Evolutionary conservation across 2,888 invertebrate species (phyloP), one percentile per base, ranked within the genome.

Genomic region (Phoronis australis): DNA sequence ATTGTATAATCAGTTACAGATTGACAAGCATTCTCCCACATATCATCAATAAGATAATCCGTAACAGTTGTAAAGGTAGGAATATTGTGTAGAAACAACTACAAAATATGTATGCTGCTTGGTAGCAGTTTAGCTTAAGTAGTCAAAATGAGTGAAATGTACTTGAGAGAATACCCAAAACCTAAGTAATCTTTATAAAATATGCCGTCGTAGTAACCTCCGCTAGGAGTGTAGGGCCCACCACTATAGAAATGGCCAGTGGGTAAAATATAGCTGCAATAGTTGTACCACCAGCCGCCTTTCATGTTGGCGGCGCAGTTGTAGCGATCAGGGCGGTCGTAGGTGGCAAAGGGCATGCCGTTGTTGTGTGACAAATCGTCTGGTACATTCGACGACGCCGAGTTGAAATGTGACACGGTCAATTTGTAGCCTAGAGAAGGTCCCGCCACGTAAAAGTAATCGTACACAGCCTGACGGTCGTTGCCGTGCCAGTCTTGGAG

Each of bases 261-360:
- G 9, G 60, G 65, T 4, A 66, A 57, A 2, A 63, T 53, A 22
- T 54, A 55, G 23, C 64, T 46, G 45, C 69, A 69, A 54, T 62
- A 59, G 44, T 68, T 65, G 57, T 61, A 69, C 69, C 68, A 69
- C 69, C 69, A 69, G 1, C 68, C 71, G 1, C 57, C 62, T n/a
- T 50, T 53, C 59, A 59, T 57, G 20, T 62, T n/a, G 9, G 15
- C 4, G 5, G 68, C 70, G 50, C 71, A 71, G 12, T 50, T 20
- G 40, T 60, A 18, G 5, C 22, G 2, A 47, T 67, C 68, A 5
- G 61, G 59, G 2, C 44, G 44, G 52, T 69, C 69, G 21, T 41
- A 48, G 2, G 69, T 65, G 22, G 58, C 51, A 45, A 69, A 69
- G 1, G 45, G 39, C 57, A 55, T 59, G 31, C 57, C 56, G 47